Evolutionary conservation across 2,888 invertebrate species (phyloP), one percentile per base, ranked within the genome.

Genomic region (Sarcophaga rosellei): DNA sequence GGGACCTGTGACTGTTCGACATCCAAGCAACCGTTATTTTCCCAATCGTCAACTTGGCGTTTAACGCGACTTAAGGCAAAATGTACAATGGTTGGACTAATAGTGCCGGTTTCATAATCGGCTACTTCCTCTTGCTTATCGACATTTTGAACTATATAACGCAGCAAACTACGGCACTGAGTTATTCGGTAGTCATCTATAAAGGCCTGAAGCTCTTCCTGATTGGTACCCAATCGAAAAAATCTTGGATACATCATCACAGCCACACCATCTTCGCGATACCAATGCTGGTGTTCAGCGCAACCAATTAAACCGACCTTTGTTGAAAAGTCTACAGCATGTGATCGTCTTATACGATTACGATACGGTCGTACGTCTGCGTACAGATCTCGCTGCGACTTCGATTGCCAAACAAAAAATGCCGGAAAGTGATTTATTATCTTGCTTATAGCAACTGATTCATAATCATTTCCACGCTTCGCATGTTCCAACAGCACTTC

Each of bases 101-200:
- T 93, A 84, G 93, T 94, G 11, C 96, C 96, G 1, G 92, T 89
- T 3, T 93, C 90, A n/a, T 92, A 90, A 89, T 95, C 94, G 17
- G 95, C 90, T 57, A 92, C 11, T 1, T 89, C 87, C 6, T 35
- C 57, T 0, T 89, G 88, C 0, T 87, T 80, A 3, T 89, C 88
- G 0, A 17, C 44, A 23, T 81, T 62, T 72, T 90, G 90, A 10
- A 87, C 82, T 1, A 92, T 11, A 75, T 85, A 96, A 90, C 96
- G 96, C 61, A 98, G 92, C 77, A 98, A 93, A 87, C 96, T 96
- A 73, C 96, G 95, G 88, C 97, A 97, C 4, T 97, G 96, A 3
- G 97, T 97, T 76, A 96, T 94, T 90, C 96, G 95, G 91, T 95
- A 98, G 91, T 98, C 97, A 12, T 91, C 88, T 17, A 89, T 90